Evolutionary conservation across 2,797 vertebrate species (phyloP), one percentile per base, ranked within the genome.

Genomic region (Okamejei kenojei): DNA sequence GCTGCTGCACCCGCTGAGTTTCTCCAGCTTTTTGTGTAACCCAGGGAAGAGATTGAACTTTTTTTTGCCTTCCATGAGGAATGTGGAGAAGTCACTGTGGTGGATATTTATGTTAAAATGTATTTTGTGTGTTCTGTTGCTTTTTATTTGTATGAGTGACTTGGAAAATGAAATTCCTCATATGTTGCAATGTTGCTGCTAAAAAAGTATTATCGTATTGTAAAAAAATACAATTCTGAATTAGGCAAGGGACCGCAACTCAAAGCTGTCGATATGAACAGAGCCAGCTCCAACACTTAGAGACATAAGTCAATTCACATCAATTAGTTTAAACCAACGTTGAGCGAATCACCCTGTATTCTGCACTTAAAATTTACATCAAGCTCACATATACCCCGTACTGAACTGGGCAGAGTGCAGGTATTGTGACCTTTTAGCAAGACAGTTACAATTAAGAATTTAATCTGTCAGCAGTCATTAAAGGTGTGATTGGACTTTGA

Each of bases 401-500:
- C 9, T 92, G 90, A 76, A 58, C 21, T 15, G 23, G 38, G 45
- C 35, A 38, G 17, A 92, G 26, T 74, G 23, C 23, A n/a, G 71
- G 54, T n/a, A 74, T 2, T 92, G 23, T 58, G 71, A 76, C 90
- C 29, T 73, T 45, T 73, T 74, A 92, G 90, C 73, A 54, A 92
- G 35, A 11, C 71, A n/a, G 38, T n/a, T 54, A 38, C 74, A 13
- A 65, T 73, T 65, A 35, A 92, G 71, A 74, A n/a, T 92, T 23
- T 76, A 92, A 92, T 92, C 71, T 92, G 90, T 54, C 71, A 92
- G 38, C 26, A 58, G 54, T 38, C 35, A 58, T 58, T 76, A 76
- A 76, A 92, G 90, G 90, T 92, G 90, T 76, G 90, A 92, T 23
- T 9, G 29, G 38, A 76, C 71, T 92, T 92, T 92, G 90, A 92